These are phyloP conservation scores for Bubo blakistoni DNA, from an alignment of 2,113 vertebrate species.

Conservation along the genomic window DNA sequence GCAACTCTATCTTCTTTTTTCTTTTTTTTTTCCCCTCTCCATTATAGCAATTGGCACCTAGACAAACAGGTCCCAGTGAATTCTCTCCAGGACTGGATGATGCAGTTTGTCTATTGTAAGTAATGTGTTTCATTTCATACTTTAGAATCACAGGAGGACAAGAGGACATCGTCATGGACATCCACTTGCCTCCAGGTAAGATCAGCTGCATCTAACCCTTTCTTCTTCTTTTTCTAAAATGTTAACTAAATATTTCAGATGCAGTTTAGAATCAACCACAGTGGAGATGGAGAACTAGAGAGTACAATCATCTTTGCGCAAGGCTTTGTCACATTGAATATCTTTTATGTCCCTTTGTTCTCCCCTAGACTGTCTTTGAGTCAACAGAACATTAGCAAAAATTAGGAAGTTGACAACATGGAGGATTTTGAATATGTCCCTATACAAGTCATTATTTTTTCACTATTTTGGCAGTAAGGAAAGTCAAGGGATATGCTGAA, in stretches of 20 bases:
- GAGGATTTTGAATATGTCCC: not conserved
- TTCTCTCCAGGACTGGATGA: not conserved
- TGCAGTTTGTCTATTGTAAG: not conserved
- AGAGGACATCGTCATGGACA: not conserved
- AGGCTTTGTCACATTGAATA: not conserved
- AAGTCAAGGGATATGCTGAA: not conserved
- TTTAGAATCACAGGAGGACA: not conserved
- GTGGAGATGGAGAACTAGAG: not conserved
- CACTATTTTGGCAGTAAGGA: not conserved
- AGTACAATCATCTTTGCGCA: not conserved
- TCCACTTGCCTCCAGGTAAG: not conserved
- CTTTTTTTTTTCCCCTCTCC: not conserved
- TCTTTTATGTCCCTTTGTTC: not conserved
- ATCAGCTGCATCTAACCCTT: not conserved
- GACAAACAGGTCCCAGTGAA: not conserved
- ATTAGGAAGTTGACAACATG: not conserved
- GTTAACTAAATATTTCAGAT: not conserved
- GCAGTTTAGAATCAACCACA: not conserved
- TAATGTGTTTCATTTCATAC: not conserved
- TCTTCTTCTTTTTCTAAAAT: not conserved
- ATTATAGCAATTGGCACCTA: not conserved
- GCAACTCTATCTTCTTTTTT: not conserved
- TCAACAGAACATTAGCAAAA: not conserved
- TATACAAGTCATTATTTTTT: not conserved
- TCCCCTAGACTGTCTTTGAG: not conserved